phyloP scores from a whole-genome alignment of 2,888 invertebrate species.

The Unio delphinus region DNA sequence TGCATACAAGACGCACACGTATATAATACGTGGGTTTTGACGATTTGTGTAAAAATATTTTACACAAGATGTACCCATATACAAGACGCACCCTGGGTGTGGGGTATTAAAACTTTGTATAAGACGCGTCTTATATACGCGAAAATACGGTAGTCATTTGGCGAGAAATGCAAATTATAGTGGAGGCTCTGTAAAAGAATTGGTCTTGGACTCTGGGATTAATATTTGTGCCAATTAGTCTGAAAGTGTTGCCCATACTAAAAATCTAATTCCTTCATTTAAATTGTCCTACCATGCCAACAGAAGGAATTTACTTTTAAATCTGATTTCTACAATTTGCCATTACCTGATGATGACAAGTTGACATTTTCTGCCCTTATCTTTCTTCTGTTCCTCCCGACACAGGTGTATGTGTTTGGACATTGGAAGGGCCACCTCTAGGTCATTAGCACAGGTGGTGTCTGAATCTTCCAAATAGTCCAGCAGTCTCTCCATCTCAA shows the following conservation, averaged over 20 bases:
- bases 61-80: too few relatives aligned
- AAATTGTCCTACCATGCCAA: neutral
- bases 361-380: conserved; percentile 34
- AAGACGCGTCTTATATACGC: too few relatives aligned
- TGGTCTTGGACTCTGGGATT: too few relatives aligned
- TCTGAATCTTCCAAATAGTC: conserved; percentile 39
- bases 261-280: neutral
- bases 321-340: neutral
- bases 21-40: too few relatives aligned
- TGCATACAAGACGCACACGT: too few relatives aligned
- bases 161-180: too few relatives aligned
- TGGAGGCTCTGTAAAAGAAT: too few relatives aligned
- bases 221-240: too few relatives aligned
- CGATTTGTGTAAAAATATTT: too few relatives aligned
- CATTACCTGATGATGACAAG: conserved; percentile 40
- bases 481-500: conserved; percentile 49
- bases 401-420: conserved; percentile 27
- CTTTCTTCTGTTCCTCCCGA: conserved; percentile 23
- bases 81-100: too few relatives aligned
- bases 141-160: too few relatives aligned
- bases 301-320: neutral
- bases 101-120: too few relatives aligned
- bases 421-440: conserved; percentile 25
- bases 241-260: neutral
- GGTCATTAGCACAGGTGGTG: conserved; percentile 24